Base-by-base conservation (phyloP, 2,797 vertebrate genomes). In the Karalla daura region DNA sequence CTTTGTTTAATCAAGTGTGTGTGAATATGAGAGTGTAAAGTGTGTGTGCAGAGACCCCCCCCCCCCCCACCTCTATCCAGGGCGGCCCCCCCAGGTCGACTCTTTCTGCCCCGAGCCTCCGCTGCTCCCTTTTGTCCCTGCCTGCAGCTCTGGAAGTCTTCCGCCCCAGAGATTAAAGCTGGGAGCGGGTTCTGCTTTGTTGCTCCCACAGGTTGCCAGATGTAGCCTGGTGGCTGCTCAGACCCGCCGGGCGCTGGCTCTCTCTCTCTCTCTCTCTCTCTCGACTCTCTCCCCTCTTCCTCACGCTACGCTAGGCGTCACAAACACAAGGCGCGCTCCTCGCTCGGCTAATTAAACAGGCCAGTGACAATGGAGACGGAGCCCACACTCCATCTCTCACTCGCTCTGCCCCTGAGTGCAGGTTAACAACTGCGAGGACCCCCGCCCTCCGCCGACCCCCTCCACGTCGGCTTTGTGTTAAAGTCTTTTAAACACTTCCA, bases 1-100 rank as follows among this genome's bases (percentile, higher is more conserved):
- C 52, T 73, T 37, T 60, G 63, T 66, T 76, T 65, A 80, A 84
- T 84, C 74, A 60, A 76, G 78, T 72, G 76, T 73, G 82, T 55
- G 73, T 74, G 69, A 71, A 60, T 52, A 52, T 63, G 39, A 62
- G 64, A 18, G 55, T 36, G 47, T 46, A 17, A 40, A 32, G 39
- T 35, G 67, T 53, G 54, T 62, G 33, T 21, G n/a, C n/a, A n/a
- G n/a, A 4, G 39, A 52, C 23, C 21, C 37, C 41, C 14, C 37
- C 15, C 15, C 9, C 20, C 0, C 14, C 25, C 37, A 18, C 27
- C 17, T n/a, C n/a, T n/a, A n/a, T n/a, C n/a, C n/a, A n/a, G n/a
- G n/a, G n/a, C 43, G 21, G 7, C 24, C 46, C 30, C 30, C 32
- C 41, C 5, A 12, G 45, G 69, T 21, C 23, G 39, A 58, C 12